Base-by-base conservation (phyloP, 2,113 vertebrate species). In the Urocitellus parryii region DNA sequence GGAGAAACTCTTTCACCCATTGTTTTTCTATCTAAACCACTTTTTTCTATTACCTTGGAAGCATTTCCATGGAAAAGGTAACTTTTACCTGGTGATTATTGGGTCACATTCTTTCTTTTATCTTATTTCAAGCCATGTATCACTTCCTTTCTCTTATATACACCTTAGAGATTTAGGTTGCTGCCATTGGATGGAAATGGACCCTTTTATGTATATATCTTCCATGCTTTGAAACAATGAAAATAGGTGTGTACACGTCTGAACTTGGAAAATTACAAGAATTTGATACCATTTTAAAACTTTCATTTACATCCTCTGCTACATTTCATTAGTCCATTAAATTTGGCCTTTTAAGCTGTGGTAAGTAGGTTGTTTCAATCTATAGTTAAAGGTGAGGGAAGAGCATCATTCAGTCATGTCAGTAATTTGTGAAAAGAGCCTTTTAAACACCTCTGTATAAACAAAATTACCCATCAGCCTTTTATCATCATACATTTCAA, bases 201-300 rank as follows among this genome's bases (percentile, higher is more conserved):
- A 13, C 16, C 82, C 37, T 90, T 89, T 29, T 34, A 9, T 39
- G 13, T n/a, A 1, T 22, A 6, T 17, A 8, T 74, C 34, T 48
- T 32, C 25, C n/a, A 42, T 79, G 65, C 67, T 92, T 74, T 91
- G 42, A 76, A 70, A 70, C 16, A 80, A 34, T 39, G 27, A 77
- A 51, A 80, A 80, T 22, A 65, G 18, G n/a, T 53, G 2, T 74
- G 48, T 90, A 29, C 27, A 45, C 79, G 73, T 89, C 83, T 95
- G 53, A 88, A 83, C 25, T 56, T 63, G 51, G 61, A 77, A 88
- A 72, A 82, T 79, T 37, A 68, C 8, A 86, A 84, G 13, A 48
- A 68, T 94, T 92, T 80, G 72, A 83, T 67, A 45, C 27, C 68
- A 20, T 77, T 89, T 86, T n/a, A 65, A 92, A 90, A 51, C 18